Percentiles rank a stretch among this genome's conserved stretches.
These are phyloP conservation scores for Dufourea novaeangliae DNA, from an alignment of 1,140 invertebrate genomes.

Conservation along the genomic window DNA sequence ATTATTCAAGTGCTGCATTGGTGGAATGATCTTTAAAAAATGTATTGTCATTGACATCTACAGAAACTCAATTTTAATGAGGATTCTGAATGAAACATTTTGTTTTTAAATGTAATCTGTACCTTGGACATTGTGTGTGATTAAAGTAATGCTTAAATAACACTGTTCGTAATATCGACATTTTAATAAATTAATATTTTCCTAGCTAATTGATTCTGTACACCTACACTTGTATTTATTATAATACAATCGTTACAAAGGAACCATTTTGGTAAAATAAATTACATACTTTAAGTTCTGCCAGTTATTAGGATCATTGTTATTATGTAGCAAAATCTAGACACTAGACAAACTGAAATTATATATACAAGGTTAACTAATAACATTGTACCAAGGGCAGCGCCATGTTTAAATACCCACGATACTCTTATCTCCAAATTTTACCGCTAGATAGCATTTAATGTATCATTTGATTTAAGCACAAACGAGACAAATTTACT, in stretches of 20 bases:
- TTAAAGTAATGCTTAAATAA: conserved; percentile 45
- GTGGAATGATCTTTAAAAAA: neutral
- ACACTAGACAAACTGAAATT: neutral
- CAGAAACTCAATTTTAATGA: too few species aligned
- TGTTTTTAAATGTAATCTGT: conserved; percentile 3
- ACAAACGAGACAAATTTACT: too few species aligned
- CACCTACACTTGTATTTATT: neutral
- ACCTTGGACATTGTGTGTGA: conserved; percentile 44
- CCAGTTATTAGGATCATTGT: conserved; percentile 8
- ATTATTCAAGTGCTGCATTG: neutral
- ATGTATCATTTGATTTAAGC: neutral
- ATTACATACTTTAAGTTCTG: neutral
- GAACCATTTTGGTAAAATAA: neutral
- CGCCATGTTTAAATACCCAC: conserved; percentile 37
- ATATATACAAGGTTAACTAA: conserved; percentile 40
- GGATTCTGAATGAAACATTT: neutral
- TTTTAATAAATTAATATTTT: conserved; percentile 41
- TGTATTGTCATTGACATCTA: neutral
- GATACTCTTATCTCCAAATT: neutral
- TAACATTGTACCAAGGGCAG: conserved; percentile 32
- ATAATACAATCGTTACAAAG: neutral
- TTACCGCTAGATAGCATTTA: conserved; percentile 17
- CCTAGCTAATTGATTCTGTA: neutral
- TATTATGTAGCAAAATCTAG: neutral
- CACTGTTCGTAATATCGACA: conserved; percentile 60